Conservation (phyloP, 2,113 vertebrate genomes). For the Ondatra zibethicus region DNA sequence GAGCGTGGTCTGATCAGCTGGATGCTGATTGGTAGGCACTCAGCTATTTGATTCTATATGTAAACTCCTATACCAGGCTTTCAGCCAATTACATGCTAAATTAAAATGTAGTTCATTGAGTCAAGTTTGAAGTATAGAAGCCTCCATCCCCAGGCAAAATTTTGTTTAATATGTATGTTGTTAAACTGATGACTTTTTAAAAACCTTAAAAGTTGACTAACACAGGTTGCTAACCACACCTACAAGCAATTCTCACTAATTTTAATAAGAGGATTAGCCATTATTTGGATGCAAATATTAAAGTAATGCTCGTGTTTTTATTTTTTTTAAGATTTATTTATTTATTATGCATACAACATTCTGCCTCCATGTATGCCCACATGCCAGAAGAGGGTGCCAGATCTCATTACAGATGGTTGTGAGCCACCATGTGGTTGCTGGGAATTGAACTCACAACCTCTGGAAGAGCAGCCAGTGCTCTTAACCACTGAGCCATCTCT, state of each 20-base stretch:
- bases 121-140: background rate
- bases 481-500: too few species aligned
- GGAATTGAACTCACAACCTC: too few species aligned
- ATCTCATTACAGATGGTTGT: too few species aligned
- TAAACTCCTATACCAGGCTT: background rate
- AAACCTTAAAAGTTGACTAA: background rate
- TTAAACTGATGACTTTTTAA: background rate
- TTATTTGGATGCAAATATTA: background rate
- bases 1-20: background rate
- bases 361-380: too few species aligned
- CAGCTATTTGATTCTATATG: background rate
- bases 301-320: background rate
- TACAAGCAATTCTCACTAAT: conserved; percentile 1
- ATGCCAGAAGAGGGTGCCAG: too few species aligned
- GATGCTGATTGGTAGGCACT: background rate
- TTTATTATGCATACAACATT: too few species aligned
- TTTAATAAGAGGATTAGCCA: background rate
- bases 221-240: background rate
- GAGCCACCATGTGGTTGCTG: too few species aligned
- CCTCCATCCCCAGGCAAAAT: background rate
- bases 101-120: background rate
- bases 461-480: too few species aligned
- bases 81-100: background rate
- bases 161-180: background rate
- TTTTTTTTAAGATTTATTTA: too few species aligned